A percentile compares a stretch with the other conserved stretches of the same genome.
These are phyloP conservation scores for Triplophysa yarkandensis DNA, from an alignment of 2,797 vertebrate species.

Conservation along the genomic window DNA sequence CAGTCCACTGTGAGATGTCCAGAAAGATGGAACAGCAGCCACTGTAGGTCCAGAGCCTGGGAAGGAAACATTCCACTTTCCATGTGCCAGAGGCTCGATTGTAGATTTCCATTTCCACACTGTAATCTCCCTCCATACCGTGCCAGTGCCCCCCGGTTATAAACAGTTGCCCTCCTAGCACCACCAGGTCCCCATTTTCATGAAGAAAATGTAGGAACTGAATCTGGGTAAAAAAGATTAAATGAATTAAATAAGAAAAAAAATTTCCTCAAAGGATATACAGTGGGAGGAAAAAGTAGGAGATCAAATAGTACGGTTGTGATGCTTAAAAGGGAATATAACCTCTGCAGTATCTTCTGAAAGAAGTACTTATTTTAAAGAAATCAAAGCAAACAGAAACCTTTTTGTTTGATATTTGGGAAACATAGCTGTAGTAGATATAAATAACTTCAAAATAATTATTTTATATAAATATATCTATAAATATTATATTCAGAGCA, in stretches of 20 bases:
- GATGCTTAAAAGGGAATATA: too few species aligned
- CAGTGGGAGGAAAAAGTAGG: too few species aligned
- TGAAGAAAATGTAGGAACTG: slow-evolving; percentile 94
- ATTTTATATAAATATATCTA: too few species aligned
- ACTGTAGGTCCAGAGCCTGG: slow-evolving; percentile 93
- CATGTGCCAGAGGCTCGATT: slow-evolving; percentile 81
- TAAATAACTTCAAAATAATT: too few species aligned
- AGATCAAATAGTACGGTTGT: too few species aligned
- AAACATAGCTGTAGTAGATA: too few species aligned
- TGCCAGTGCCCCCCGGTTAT: slow-evolving; percentile 95
- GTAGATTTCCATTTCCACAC: slow-evolving; percentile 92
- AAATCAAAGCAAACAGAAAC: too few species aligned
- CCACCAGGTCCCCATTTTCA: slow-evolving; percentile 90
- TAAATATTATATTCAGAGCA: too few species aligned
- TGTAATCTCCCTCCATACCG: slow-evolving; percentile 93
- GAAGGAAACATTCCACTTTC: slow-evolving; percentile 83
- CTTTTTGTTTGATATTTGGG: too few species aligned
- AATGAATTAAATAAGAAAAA: neutral
- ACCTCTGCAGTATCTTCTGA: too few species aligned
- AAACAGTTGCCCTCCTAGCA: slow-evolving; percentile 80
- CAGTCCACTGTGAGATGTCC: slow-evolving; percentile 86
- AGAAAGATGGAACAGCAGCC: slow-evolving; percentile 87
- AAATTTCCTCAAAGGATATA: neutral
- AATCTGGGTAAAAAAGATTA: slow-evolving; percentile 72
- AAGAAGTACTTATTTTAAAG: too few species aligned